Evolutionary conservation across 2,113 vertebrate genomes (phyloP).

Genomic region (Cyanoliseus patagonus): DNA sequence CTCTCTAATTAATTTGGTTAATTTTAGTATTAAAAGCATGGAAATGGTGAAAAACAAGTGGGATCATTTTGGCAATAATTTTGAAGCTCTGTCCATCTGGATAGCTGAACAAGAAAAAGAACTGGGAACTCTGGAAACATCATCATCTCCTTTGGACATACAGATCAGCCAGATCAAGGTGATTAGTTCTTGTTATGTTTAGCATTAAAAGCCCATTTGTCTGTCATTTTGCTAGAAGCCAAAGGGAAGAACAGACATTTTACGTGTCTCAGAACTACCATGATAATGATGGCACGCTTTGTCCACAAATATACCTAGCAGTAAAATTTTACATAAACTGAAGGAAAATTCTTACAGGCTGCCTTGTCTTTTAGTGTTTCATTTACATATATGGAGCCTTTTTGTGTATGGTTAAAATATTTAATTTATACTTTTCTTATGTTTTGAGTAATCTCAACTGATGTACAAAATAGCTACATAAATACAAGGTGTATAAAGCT

Average conservation of each 20-base stretch:
- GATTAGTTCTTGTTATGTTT: constrained; percentile 70
- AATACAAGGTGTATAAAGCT: not conserved
- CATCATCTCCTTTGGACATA: constrained; percentile 80
- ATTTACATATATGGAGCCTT: not conserved
- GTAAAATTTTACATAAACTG: not conserved
- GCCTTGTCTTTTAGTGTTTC: constrained; percentile 8
- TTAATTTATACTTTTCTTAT: constrained; percentile 32
- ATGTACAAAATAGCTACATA: constrained; percentile 1
- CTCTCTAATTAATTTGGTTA: constrained; percentile 76
- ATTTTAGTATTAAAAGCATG: constrained; percentile 90
- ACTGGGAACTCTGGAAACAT: constrained; percentile 77
- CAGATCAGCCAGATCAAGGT: constrained; percentile 89
- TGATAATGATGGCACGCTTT: not conserved
- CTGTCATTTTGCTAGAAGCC: not conserved
- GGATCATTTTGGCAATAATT: constrained; percentile 86
- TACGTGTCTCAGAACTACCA: not conserved
- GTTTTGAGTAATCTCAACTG: constrained; percentile 36
- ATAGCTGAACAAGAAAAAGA: constrained; percentile 87
- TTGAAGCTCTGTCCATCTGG: constrained; percentile 86
- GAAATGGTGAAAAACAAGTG: constrained; percentile 88
- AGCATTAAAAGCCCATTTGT: not conserved
- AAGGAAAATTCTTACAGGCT: not conserved
- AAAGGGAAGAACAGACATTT: not conserved
- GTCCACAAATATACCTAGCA: constrained; percentile 1
- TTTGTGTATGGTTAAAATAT: constrained; percentile 52